Conservation (phyloP, 2,113 vertebrate genomes). For the Sinosuthora webbiana region DNA sequence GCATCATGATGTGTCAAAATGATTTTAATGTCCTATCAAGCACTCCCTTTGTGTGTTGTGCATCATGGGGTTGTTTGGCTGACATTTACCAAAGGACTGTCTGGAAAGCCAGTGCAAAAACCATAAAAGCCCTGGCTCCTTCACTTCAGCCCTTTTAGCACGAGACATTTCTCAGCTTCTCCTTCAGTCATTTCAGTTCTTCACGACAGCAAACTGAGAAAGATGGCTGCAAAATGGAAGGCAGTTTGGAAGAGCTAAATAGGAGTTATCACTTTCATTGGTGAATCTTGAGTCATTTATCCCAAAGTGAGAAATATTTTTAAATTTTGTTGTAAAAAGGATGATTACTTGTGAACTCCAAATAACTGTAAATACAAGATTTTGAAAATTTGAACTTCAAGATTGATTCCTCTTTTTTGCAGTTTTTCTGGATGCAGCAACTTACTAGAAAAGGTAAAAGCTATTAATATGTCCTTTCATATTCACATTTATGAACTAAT, state of each 20-base stretch:
- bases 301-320: not conserved
- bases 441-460: constrained; percentile 88
- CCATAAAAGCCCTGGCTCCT: not conserved
- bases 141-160: not conserved
- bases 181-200: not conserved
- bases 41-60: not conserved
- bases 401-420: constrained; percentile 64
- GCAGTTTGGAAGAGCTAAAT: not conserved
- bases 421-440: constrained; percentile 97
- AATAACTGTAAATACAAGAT: not conserved
- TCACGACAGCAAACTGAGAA: not conserved
- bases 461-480: not conserved
- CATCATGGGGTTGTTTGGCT: not conserved
- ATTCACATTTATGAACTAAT: not conserved
- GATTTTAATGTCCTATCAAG: not conserved
- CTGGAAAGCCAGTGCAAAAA: not conserved
- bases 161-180: not conserved
- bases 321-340: not conserved
- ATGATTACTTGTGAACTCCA: not conserved
- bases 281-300: not conserved
- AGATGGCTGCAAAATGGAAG: not conserved
- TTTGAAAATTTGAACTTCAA: constrained; percentile 13
- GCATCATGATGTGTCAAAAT: not conserved
- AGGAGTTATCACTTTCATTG: not conserved
- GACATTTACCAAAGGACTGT: not conserved